Percentiles rank a stretch among this genome's conserved stretches.
Evolutionary conservation across 2,888 invertebrate genomes (phyloP).

Genomic region (Plutella xylostella): DNA sequence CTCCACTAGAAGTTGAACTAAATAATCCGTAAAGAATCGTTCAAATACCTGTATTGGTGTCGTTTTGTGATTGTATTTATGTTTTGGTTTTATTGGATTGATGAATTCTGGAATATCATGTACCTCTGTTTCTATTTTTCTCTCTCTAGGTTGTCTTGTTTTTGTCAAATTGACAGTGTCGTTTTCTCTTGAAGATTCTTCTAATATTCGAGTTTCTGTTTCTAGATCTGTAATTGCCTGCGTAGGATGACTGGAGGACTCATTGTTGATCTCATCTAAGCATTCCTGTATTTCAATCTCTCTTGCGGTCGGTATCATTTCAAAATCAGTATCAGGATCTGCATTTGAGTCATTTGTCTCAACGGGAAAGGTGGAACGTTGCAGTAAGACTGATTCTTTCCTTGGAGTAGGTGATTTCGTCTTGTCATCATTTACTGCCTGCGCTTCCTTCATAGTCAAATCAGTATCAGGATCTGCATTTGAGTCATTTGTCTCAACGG

Average conservation of each 20-base stretch:
- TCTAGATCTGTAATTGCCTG: neutral
- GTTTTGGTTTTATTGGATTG: slow-evolving; percentile 12
- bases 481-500: slow-evolving; percentile 11
- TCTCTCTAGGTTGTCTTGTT: neutral
- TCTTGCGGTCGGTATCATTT: slow-evolving; percentile 12
- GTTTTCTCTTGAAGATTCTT: slow-evolving; percentile 11
- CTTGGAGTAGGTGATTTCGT: slow-evolving; percentile 5
- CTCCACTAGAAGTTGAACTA: slow-evolving; percentile 17
- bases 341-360: slow-evolving; percentile 11
- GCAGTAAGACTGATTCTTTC: slow-evolving; percentile 1
- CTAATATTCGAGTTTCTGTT: slow-evolving; percentile 4
- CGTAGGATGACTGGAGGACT: neutral
- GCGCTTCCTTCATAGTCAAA: slow-evolving; percentile 2
- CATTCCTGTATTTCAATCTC: slow-evolving; percentile 17
- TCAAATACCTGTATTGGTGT: slow-evolving; percentile 16
- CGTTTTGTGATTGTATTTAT: slow-evolving; percentile 18
- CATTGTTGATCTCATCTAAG: slow-evolving; percentile 12
- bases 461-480: slow-evolving; percentile 9
- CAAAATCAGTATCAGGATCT: slow-evolving; percentile 6
- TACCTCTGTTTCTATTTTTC: slow-evolving; percentile 14
- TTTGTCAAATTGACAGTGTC: slow-evolving; percentile 13
- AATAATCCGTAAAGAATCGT: slow-evolving; percentile 18
- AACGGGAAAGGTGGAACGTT: slow-evolving; percentile 6
- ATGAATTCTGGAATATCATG: slow-evolving; percentile 14
- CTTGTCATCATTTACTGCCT: slow-evolving; percentile 8